Base-by-base conservation (phyloP, 2,113 vertebrate species). In the Dicaeum eximium region DNA sequence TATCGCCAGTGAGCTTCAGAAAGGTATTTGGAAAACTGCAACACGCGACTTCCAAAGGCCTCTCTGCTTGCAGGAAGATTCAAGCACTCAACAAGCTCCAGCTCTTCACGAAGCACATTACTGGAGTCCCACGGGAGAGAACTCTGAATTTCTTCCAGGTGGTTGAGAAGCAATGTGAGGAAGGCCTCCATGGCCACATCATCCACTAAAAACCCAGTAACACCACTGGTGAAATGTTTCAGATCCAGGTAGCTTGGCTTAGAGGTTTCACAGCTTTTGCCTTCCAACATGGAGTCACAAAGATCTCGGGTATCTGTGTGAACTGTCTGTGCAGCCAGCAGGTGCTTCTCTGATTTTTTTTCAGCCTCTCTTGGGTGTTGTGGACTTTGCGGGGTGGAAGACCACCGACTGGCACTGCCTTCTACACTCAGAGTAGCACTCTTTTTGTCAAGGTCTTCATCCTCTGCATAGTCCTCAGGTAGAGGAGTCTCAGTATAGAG, bases 1-100 rank as follows among this genome's bases (percentile, higher is more conserved):
- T 98, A 98, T 89, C 99, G 98, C 99, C 99, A 99, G 64, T 99
- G 99, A 86, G 99, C 98, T 97, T 99, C 99, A 22, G 98, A 99
- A 21, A 99, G 98, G 84, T 98, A 98, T 88, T 99, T 99, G 80
- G 99, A 98, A 90, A 99, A 98, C 80, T 97, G 98, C 62, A 98
- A 97, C 31, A 99, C 96, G 0, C 98, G 98, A 54, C 96, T 82
- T 37, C 95, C 98, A 47, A 99, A 99, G 2, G 97, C 95, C 20
- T 99, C 98, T n/a, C 95, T 95, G 14, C 97, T 98, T 78, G 98
- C 97, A 0, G 98, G 98, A 94, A 98, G 98, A 88, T 98, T 98
- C 27, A 99, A 97, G 86, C 94, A 98, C 86, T 98, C 98, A 0
- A 93, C 96, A 42, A 97, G 94, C 83, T 98, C 97, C 6, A 96